Conservation (phyloP, 2,888 invertebrate genomes). For the Ditula angustiorana region DNA sequence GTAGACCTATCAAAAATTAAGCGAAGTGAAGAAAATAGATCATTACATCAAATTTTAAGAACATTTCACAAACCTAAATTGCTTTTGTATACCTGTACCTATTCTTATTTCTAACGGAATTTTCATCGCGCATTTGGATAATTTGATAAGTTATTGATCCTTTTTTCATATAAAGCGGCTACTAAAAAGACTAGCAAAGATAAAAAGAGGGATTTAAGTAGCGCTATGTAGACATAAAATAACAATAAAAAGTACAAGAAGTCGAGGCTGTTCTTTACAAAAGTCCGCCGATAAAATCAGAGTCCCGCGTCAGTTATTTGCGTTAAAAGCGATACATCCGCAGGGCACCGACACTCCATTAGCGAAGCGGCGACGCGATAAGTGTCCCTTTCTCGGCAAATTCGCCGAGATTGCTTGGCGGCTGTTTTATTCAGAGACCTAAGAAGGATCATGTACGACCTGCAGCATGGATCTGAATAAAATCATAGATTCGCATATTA, state of each 20-base stretch:
- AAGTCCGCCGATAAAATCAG: conserved; percentile 26
- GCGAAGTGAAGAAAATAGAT: no score
- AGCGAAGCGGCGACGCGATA: conserved; percentile 29
- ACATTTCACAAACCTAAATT: no score
- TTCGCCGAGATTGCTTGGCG: conserved; percentile 24
- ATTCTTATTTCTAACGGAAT: no score
- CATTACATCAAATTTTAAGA: no score
- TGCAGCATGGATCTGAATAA: background rate
- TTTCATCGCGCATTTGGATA: no score
- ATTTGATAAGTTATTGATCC: no score
- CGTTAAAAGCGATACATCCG: conserved; percentile 35
- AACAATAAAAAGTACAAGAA: conserved; percentile 13
- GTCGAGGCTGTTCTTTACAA: conserved; percentile 17
- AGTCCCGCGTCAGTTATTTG: conserved; percentile 31
- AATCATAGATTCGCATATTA: background rate
- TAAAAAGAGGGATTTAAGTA: background rate
- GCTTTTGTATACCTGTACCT: no score
- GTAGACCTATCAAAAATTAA: no score
- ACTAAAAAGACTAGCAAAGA: background rate
- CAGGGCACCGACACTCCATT: conserved; percentile 36
- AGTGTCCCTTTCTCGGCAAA: conserved; percentile 31
- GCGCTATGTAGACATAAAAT: background rate
- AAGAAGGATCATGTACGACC: conserved; percentile 1
- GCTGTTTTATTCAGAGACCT: conserved; percentile 19
- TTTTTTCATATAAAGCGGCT: no score